Evolutionary conservation across 2,888 invertebrate genomes (phyloP), one percentile per base, ranked within the genome.

Genomic region (Lycocerus yunnanus): DNA sequence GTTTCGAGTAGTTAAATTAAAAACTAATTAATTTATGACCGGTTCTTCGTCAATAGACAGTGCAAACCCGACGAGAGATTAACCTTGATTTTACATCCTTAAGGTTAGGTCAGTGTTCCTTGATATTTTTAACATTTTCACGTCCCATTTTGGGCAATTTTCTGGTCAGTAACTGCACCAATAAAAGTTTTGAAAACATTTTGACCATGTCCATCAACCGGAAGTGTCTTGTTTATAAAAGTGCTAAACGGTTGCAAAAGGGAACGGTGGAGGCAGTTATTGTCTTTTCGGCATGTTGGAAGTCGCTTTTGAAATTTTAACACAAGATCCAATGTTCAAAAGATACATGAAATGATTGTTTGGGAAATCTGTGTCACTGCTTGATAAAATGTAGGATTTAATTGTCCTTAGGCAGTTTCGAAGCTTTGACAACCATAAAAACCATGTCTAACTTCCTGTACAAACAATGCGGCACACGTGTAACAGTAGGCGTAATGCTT

Each of bases 401-500:
- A 65, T 65, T 65, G 65, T 65, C 65, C 65, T 65, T 43, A 43
- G 43, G 43, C 43, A 43, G 43, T 63, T 63, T 16, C n/a, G 61
- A n/a, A 63, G 16, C 61, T 63, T 69, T 69, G 21, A 70, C 69
- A 70, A 63, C 20, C n/a, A 21, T 68, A 18, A 69, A 69, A 69
- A 20, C 18, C 60, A 15, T 67, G 67, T 67, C 67, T 59, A 58
- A 67, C 71, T 71, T 71, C 71, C 71, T 66, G 66, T 60, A 27
- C 66, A 67, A 67, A 71, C 71, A 71, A 71, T 66, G 27, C 58
- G 60, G 9, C 59, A 65, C 71, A 71, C 71, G 71, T 71, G 67
- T 71, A 58, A 15, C 71, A 60, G 71, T 71, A 71, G 71, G 71
- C 71, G 71, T 67, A 71, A 21, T 71, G 66, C 71, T 71, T 71